Percentiles rank a stretch among this genome's conserved stretches.
These are phyloP conservation scores for Synergus itoensis DNA, from an alignment of 2,888 invertebrate genomes.

Conservation along the genomic window DNA sequence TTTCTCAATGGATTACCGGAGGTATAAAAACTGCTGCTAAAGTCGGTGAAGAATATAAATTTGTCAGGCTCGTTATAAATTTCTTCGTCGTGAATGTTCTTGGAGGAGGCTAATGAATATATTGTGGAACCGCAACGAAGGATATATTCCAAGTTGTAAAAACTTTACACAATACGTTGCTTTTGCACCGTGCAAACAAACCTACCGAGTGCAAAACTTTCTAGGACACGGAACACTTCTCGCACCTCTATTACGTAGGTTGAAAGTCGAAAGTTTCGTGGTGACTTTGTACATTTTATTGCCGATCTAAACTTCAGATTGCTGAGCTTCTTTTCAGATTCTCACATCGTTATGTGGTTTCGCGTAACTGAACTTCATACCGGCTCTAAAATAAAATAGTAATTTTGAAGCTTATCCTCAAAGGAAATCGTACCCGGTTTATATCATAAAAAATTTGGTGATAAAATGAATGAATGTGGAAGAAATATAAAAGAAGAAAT, in stretches of 20 bases:
- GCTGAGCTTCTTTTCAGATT: not conserved
- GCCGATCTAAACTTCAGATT: constrained; percentile 22
- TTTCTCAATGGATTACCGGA: too few relatives aligned
- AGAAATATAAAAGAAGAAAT: too few relatives aligned
- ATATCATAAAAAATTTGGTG: too few relatives aligned
- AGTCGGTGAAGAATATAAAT: not conserved
- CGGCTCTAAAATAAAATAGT: not conserved
- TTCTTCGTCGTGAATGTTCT: not conserved
- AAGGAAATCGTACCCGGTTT: too few relatives aligned
- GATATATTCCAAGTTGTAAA: constrained; percentile 23
- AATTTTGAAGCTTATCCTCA: too few relatives aligned
- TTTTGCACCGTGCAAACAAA: constrained; percentile 19
- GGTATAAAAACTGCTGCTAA: not conserved
- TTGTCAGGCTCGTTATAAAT: constrained; percentile 10
- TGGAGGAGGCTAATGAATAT: constrained; percentile 21
- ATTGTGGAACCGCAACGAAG: constrained; percentile 1
- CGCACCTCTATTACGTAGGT: constrained; percentile 3
- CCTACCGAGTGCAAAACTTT: constrained; percentile 25
- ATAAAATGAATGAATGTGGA: too few relatives aligned
- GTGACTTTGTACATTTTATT: constrained; percentile 30
- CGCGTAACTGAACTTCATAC: not conserved
- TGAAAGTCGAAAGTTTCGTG: constrained; percentile 14
- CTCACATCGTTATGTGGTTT: not conserved
- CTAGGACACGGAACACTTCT: constrained; percentile 24
- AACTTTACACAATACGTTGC: constrained; percentile 28